These are phyloP conservation scores for Larimichthys crocea DNA, from an alignment of 2,113 vertebrate species.

Conservation along the genomic window DNA sequence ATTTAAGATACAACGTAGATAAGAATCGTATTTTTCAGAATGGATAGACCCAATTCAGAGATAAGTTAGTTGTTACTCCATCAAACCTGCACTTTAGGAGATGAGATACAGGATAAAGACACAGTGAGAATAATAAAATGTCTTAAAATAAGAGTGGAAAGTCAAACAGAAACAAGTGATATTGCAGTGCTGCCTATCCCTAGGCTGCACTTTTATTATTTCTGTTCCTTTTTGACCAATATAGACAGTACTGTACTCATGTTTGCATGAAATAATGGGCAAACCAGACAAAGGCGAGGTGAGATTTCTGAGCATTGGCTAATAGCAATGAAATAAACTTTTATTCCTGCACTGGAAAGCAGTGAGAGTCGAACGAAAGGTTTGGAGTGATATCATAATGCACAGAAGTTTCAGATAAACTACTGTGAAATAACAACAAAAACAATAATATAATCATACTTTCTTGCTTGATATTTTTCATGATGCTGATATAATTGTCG, in stretches of 20 bases:
- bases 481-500: neutral
- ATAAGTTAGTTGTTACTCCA: constrained; percentile 34
- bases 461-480: neutral
- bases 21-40: constrained; percentile 29
- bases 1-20: constrained; percentile 55
- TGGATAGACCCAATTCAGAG: constrained; percentile 29
- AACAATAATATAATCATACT: neutral
- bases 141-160: constrained; percentile 20
- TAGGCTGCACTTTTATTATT: constrained; percentile 21
- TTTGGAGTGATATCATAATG: neutral
- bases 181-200: constrained; percentile 22
- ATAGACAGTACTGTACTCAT: constrained; percentile 3
- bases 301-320: constrained; percentile 16
- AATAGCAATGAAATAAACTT: constrained; percentile 19
- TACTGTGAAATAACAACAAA: neutral
- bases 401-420: neutral
- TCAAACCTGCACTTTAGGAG: constrained; percentile 31
- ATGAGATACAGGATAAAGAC: constrained; percentile 26
- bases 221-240: constrained; percentile 2
- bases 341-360: neutral
- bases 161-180: constrained; percentile 39
- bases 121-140: constrained; percentile 33
- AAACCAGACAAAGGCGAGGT: constrained; percentile 12
- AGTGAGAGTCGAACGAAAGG: neutral
- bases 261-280: constrained; percentile 35